These are phyloP conservation scores for Lacanobia oleracea DNA, from an alignment of 2,888 invertebrate species.

Conservation along the genomic window DNA sequence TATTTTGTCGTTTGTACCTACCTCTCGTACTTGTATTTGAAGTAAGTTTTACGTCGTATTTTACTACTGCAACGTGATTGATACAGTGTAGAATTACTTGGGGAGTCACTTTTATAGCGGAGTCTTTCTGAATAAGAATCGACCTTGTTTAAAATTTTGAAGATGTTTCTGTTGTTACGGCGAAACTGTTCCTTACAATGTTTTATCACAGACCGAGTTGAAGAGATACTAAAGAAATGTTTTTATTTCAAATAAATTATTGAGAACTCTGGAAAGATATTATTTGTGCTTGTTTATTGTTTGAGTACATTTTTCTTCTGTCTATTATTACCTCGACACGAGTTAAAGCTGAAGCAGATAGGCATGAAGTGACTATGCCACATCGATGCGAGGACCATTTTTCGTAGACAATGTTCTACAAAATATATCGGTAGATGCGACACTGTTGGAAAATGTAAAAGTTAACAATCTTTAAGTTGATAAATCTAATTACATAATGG, in stretches of 20 bases:
- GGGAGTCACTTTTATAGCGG: conserved; percentile 67
- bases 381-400: background rate
- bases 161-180: conserved; percentile 55
- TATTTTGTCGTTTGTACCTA: conserved; percentile 43
- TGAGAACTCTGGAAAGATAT: conserved; percentile 7
- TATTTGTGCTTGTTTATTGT: background rate
- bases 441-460: background rate
- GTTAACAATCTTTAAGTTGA: background rate
- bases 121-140: conserved; percentile 69
- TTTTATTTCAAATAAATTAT: conserved; percentile 37
- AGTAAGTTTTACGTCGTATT: conserved; percentile 75
- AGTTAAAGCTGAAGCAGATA: background rate
- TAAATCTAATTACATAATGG: background rate
- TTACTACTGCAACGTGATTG: conserved; percentile 79
- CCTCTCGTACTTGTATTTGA: conserved; percentile 61
- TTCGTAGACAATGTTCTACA: background rate
- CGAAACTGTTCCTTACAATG: conserved; percentile 39
- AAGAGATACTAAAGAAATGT: conserved; percentile 30
- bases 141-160: conserved; percentile 68
- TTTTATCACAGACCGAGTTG: conserved; percentile 49
- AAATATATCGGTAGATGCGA: background rate
- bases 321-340: background rate
- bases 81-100: conserved; percentile 73
- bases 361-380: background rate
- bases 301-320: background rate